A percentile compares a stretch with the other conserved stretches of the same genome.
Conservation (phyloP, 2,113 vertebrate genomes). For the Furnarius figulus region DNA sequence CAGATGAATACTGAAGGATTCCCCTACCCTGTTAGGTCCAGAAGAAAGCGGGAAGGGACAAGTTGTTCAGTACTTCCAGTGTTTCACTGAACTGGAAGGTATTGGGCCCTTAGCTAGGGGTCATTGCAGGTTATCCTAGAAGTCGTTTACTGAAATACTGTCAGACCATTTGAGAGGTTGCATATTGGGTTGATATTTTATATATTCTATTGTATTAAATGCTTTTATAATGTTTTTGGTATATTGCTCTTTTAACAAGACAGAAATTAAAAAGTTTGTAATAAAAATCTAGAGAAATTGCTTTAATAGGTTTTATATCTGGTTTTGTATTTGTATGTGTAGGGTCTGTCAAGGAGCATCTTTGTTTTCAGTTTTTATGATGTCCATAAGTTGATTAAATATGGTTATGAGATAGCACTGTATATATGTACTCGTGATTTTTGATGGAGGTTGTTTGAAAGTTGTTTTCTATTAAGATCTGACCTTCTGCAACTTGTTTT, state of each 20-base stretch:
- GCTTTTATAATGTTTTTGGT: neutral
- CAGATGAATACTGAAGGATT: neutral
- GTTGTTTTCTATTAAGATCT: neutral
- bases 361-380: neutral
- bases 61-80: neutral
- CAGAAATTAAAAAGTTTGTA: neutral
- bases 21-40: neutral
- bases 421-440: neutral
- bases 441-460: neutral
- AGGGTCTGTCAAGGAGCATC: neutral
- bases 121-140: neutral
- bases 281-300: neutral
- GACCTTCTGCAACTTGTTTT: neutral
- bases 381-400: neutral
- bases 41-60: neutral
- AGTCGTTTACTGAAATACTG: neutral
- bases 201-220: neutral
- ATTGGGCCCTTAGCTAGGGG: neutral
- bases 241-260: neutral
- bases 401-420: neutral
- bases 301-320: neutral
- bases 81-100: neutral
- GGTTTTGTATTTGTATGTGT: neutral
- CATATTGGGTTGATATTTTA: neutral
- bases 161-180: neutral